Base-by-base conservation (phyloP, 2,797 vertebrate species). In the Mus spretus region DNA sequence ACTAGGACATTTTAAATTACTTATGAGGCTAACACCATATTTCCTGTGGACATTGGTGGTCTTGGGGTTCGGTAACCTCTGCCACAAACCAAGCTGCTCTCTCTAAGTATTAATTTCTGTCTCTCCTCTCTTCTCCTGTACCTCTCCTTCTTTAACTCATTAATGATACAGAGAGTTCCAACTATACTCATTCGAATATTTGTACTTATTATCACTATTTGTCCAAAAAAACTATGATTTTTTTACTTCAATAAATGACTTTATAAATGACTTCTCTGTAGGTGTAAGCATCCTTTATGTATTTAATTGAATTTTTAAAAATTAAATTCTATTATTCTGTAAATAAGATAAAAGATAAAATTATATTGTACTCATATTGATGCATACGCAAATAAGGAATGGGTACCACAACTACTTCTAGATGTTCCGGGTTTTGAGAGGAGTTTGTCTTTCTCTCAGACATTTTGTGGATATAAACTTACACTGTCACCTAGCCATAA, bases 321-420 rank as follows among this genome's bases (percentile, higher is more conserved):
- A 59, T 77, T 78, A 57, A 87, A 59, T 97, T 74, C 6, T 26
- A 12, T 79, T 91, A 92, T 82, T 92, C 22, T 72, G 63, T 94
- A 93, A 93, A 82, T 77, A 67, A 93, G 26, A 50, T 78, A 63
- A 89, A 17, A 57, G 5, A 77, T 74, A 93, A 78, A 31, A 34
- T 90, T 53, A 90, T 81, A 92, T 80, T 88, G 9, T 3, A 77
- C 20, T 92, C 17, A 26, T 87, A 47, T 63, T 57, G 59, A 34
- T 95, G 67, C 63, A 83, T 47, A 82, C 17, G 26, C 47, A 92
- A 90, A 47, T 74, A 81, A 67, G 13, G 19, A 77, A 94, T 83
- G 53, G 61, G 78, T 63, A 26, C n/a, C 44, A 20, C 14, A 92
- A 67, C 12, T 91, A 9, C 59, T 74, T 87, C 63, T 84, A 87